These are phyloP conservation scores for Sarcophaga carnaria DNA, from an alignment of 2,888 invertebrate species.

Conservation along the genomic window DNA sequence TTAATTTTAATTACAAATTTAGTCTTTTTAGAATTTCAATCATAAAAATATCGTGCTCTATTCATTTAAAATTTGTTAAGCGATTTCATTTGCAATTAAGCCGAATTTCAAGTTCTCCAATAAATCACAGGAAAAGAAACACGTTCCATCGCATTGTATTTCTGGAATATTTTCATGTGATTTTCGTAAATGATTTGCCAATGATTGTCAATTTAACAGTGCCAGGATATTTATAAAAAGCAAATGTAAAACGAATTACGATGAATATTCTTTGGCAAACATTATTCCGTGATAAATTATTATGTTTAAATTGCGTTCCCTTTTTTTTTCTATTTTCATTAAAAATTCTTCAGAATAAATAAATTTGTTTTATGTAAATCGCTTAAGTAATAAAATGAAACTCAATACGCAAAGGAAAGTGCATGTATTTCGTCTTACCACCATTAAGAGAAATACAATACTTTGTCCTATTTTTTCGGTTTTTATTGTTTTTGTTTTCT, in stretches of 20 bases:
- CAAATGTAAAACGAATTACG: background rate
- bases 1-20: too few species aligned
- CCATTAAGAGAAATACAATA: conserved; percentile 42
- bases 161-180: too few species aligned
- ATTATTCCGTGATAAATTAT: background rate
- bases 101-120: too few species aligned
- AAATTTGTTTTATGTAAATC: conserved; percentile 6
- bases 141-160: too few species aligned
- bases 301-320: background rate
- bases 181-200: too few species aligned
- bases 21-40: too few species aligned
- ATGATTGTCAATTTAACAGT: background rate
- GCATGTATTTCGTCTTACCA: conserved; percentile 3
- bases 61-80: too few species aligned
- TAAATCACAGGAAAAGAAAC: too few species aligned
- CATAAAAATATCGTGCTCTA: too few species aligned
- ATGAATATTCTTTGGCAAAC: conserved; percentile 3
- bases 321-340: background rate
- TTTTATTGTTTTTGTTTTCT: background rate
- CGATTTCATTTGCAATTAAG: too few species aligned
- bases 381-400: conserved; percentile 29
- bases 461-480: conserved; percentile 29
- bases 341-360: background rate
- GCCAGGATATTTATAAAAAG: background rate
- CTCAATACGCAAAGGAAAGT: conserved; percentile 7